Conservation (phyloP, 1,140 invertebrate species). For the Orchestia grillus region DNA sequence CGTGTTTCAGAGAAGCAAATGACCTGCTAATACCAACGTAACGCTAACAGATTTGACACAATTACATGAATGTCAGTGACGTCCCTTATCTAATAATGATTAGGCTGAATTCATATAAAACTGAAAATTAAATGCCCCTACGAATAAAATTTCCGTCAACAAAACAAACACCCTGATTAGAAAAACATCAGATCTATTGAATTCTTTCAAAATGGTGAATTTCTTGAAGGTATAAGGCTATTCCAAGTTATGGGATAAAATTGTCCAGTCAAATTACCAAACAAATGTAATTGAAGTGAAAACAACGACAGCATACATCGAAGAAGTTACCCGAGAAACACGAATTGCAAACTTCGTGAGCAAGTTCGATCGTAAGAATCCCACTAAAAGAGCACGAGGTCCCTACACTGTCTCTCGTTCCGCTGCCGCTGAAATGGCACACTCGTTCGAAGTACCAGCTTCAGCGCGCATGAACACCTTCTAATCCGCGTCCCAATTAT, state of each 20-base stretch:
- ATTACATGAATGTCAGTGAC: no score
- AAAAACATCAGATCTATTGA: not conserved
- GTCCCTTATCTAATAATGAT: no score
- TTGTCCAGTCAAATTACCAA: no score
- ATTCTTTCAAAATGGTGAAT: not conserved
- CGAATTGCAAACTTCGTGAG: not conserved
- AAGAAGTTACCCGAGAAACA: not conserved
- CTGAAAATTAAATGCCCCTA: not conserved
- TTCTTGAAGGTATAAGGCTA: not conserved
- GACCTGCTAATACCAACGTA: not conserved
- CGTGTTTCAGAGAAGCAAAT: not conserved
- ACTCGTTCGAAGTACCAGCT: no score
- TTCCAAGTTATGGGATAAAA: no score
- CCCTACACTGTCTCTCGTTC: no score
- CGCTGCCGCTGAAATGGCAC: no score
- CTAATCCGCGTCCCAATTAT: no score
- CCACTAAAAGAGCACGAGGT: not conserved
- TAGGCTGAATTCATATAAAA: no score
- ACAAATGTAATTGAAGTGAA: not conserved
- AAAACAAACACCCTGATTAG: not conserved
- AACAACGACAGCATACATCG: not conserved
- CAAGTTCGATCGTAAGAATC: not conserved
- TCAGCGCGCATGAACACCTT: no score
- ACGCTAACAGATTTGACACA: not conserved
- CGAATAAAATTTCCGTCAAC: not conserved